These are phyloP conservation scores for Rissa tridactyla DNA, from an alignment of 2,113 vertebrate species.

Conservation along the genomic window DNA sequence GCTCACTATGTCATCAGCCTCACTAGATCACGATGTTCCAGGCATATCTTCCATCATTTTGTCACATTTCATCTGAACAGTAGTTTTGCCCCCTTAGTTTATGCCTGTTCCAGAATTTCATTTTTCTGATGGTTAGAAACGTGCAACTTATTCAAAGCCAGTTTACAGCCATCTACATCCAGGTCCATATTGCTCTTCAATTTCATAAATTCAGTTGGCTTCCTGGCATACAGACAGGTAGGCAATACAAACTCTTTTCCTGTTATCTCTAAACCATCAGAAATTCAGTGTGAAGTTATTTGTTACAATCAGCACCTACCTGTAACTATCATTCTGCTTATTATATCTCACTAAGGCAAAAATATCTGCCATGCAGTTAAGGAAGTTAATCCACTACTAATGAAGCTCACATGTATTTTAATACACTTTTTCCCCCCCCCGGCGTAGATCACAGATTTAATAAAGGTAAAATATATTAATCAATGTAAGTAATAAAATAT, in stretches of 20 bases:
- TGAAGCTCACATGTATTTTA: neutral
- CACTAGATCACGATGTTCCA: neutral
- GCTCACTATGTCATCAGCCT: neutral
- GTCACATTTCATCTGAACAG: neutral
- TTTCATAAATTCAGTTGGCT: neutral
- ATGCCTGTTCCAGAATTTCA: neutral
- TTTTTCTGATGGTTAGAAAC: neutral
- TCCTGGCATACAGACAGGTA: neutral
- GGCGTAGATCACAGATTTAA: neutral
- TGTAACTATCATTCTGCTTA: slow-evolving; percentile 94
- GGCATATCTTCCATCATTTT: neutral
- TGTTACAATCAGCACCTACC: slow-evolving; percentile 74
- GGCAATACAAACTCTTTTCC: neutral
- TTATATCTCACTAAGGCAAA: slow-evolving; percentile 99
- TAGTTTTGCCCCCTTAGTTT: neutral
- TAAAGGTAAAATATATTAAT: neutral
- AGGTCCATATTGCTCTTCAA: neutral
- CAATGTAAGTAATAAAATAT: neutral
- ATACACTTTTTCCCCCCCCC: neutral
- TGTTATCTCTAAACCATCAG: neutral
- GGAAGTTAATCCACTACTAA: slow-evolving; percentile 63
- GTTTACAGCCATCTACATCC: neutral
- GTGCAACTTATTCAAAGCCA: neutral
- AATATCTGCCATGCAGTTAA: slow-evolving; percentile 88
- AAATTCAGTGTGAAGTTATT: neutral